phyloP scores from a whole-genome alignment of 1,140 invertebrate genomes.

The Archegozetes longisetosus region DNA sequence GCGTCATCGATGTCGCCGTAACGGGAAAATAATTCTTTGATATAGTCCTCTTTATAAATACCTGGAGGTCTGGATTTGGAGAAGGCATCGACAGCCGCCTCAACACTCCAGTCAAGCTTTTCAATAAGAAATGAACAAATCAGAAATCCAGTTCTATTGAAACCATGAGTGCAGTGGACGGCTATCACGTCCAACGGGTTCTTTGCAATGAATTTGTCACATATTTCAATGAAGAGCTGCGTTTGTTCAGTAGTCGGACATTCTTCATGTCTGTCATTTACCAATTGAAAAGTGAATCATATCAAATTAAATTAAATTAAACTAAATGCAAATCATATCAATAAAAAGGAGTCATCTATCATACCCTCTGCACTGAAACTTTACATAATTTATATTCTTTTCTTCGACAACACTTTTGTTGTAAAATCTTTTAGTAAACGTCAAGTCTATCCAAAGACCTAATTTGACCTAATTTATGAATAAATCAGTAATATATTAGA shows the following conservation, averaged over 20 bases:
- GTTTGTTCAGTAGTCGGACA: constrained; percentile 27
- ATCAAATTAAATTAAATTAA: no score
- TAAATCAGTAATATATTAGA: constrained; percentile 3
- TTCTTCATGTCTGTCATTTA: constrained; percentile 26
- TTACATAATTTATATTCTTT: constrained; percentile 57
- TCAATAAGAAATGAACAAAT: constrained; percentile 79
- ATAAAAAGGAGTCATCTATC: constrained; percentile 30
- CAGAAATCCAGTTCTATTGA: constrained; percentile 90
- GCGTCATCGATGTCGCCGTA: constrained; percentile 61
- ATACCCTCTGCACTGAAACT: constrained; percentile 70
- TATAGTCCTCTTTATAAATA: constrained; percentile 51
- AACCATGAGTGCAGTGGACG: constrained; percentile 97
- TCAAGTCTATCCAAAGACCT: constrained; percentile 90
- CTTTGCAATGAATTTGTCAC: constrained; percentile 23
- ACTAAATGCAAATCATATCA: constrained; percentile 11
- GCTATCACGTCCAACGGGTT: constrained; percentile 26
- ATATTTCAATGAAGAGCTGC: constrained; percentile 25
- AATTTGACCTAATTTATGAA: constrained; percentile 47
- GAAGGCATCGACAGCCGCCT: constrained; percentile 62
- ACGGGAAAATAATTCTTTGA: constrained; percentile 39
- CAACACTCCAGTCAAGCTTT: constrained; percentile 46
- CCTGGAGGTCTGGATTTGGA: constrained; percentile 40
- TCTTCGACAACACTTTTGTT: constrained; percentile 48
- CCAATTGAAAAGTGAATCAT: no score
- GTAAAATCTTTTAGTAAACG: constrained; percentile 87